phyloP scores from a whole-genome alignment of 2,888 invertebrate species.

The Lydus trimaculatus region DNA sequence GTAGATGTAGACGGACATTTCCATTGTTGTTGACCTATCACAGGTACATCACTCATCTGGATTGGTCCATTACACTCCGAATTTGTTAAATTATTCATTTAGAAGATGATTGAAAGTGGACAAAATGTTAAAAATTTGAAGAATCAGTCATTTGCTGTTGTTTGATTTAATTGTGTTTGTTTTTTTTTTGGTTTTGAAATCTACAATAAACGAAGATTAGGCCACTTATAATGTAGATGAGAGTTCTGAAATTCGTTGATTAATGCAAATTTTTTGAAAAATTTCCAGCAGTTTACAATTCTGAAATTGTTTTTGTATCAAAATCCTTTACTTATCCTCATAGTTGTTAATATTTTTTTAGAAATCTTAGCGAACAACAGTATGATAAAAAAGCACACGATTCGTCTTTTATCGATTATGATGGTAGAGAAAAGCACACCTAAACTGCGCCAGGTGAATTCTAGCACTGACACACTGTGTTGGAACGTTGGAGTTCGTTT shows the following conservation, averaged over 20 bases:
- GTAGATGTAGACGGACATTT: conserved; percentile 28
- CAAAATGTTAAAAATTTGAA: neutral
- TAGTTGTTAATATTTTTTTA: no score
- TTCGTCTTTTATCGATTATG: conserved; percentile 25
- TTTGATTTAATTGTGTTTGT: neutral
- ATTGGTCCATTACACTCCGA: conserved; percentile 43
- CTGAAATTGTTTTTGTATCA: no score
- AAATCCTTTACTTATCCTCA: neutral
- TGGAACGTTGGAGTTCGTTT: conserved; percentile 24
- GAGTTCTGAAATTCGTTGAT: no score
- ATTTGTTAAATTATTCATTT: conserved; percentile 30
- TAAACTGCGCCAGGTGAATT: conserved; percentile 30
- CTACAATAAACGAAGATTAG: neutral
- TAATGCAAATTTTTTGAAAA: no score
- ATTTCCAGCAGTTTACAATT: no score
- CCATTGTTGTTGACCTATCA: conserved; percentile 43
- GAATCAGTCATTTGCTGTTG: neutral
- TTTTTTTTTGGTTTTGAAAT: no score
- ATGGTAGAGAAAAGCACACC: conserved; percentile 15
- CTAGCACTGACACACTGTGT: conserved; percentile 30
- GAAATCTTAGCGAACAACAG: neutral
- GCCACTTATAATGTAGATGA: no score
- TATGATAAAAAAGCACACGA: conserved; percentile 6
- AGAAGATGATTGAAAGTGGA: neutral
- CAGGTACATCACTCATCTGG: conserved; percentile 46